Base-by-base conservation (phyloP, 2,888 invertebrate species). In the Ischnus inquisitorius region DNA sequence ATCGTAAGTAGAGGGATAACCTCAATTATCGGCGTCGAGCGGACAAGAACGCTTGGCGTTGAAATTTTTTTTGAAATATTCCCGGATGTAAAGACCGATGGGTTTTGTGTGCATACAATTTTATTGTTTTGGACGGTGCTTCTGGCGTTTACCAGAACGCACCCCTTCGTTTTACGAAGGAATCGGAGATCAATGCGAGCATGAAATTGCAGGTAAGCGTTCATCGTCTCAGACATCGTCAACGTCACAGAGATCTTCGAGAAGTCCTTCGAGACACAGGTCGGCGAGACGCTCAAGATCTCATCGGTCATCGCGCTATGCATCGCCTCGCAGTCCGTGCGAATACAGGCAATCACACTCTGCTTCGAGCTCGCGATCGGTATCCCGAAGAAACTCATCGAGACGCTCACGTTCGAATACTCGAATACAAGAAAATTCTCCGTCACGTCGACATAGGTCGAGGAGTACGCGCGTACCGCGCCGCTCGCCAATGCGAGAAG, bases 151-250 rank as follows among this genome's bases (percentile, higher is more conserved):
- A 34, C 62, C 34, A 62, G 62, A 25, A 19, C 62, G 62, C 39
- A 62, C 62, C 16, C 14, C 39, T 62, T 62, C 22, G 62, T 62
- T 62, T 62, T 4, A 22, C 62, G 62, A 62, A 62, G 39, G 62
- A 25, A 25, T 16, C 1, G 28, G n/a, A 34, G 14, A 8, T 0
- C 16, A n/a, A 22, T 25, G 16, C 16, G n/a, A n/a, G 3, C 6
- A 5, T 48, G 48, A 16, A 5, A 0, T 48, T 48, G 3, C n/a
- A 16, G 48, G 48, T 48, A 16, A 48, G 16, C 48, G 4, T 16
- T 48, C 48, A n/a, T 1, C 16, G 16, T 6, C 16, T 48, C 48
- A 6, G 48, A 48, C 6, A 4, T 48, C 16, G 48, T 48, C 48
- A n/a, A 3, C n/a, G 6, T 48, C n/a, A 4, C 16, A n/a, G 16